phyloP scores from a whole-genome alignment of 2,113 vertebrate genomes.

The Toxotes chatareus region DNA sequence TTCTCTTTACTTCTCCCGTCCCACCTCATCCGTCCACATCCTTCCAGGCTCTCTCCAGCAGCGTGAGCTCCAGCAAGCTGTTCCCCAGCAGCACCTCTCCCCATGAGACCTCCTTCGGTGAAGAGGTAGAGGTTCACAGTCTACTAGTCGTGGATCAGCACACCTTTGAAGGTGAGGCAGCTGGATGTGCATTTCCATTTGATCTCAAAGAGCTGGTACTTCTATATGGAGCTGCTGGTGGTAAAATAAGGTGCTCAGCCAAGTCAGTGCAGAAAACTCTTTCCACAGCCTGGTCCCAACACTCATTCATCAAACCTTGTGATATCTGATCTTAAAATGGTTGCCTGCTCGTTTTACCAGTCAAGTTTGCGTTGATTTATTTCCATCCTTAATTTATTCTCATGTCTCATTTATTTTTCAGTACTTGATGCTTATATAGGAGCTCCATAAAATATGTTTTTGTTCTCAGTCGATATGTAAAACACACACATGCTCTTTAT shows the following conservation, averaged over 20 bases:
- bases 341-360: neutral
- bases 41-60: constrained; percentile 94
- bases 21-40: constrained; percentile 25
- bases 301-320: neutral
- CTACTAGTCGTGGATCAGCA: constrained; percentile 98
- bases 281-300: neutral
- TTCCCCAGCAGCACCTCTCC: constrained; percentile 98
- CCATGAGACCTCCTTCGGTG: constrained; percentile 96
- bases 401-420: neutral
- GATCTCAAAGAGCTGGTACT: constrained; percentile 17
- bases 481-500: neutral
- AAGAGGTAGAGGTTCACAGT: constrained; percentile 98
- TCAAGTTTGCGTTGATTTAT: constrained; percentile 4
- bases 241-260: constrained; percentile 11
- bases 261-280: neutral
- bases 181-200: constrained; percentile 43
- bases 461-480: neutral
- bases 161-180: constrained; percentile 94
- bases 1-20: constrained; percentile 34
- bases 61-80: constrained; percentile 97
- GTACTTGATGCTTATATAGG: neutral
- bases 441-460: neutral
- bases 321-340: neutral
- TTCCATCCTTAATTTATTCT: constrained; percentile 6
- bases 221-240: constrained; percentile 7